Evolutionary conservation across 2,888 invertebrate genomes (phyloP), one percentile per base, ranked within the genome.

Genomic region (Melanostoma scalare): DNA sequence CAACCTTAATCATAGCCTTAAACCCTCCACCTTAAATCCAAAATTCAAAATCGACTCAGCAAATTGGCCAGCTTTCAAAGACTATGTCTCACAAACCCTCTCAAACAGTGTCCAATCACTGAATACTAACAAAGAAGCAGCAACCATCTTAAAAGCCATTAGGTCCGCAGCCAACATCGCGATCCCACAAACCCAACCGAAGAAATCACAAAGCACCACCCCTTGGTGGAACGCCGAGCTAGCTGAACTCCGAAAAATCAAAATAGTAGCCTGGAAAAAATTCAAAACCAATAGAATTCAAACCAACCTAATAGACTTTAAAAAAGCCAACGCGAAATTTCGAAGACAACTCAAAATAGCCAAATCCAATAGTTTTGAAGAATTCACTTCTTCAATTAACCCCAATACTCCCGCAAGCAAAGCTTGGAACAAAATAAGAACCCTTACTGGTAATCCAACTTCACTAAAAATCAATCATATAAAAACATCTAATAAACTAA

Each of bases 301-400:
- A 8, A 1, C 20, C 8, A 63, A 63, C 20, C 10, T 55, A 20
- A 38, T 30, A n/a, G 0, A 2, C 4, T 68, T 55, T 6, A 67
- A 67, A 44, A 44, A 55, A 67, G n/a, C 67, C n/a, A 53, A 67
- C 10, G 33, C 65, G 2, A 8, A 48, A 38, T 68, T 68, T n/a
- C n/a, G 68, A n/a, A 55, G 55, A 38, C 6, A 10, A 6, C 48
- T 69, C 3, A 69, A 69, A 31, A 44, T 46, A 4, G 44, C 30
- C 4, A 56, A 69, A 69, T 20, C 38, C 1, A 58, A 68, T 38
- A 48, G 31, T 8, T 69, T 58, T 20, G 20, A 31, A 2, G 48
- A 69, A 4, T 58, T 69, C 9, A 58, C 69, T 0, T 10, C 31
- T 4, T 8, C n/a, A 1, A 69, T 69, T 0, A 71, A 50, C 8